These are phyloP conservation scores for Phengaris alcon DNA, from an alignment of 2,888 invertebrate genomes.

Conservation along the genomic window DNA sequence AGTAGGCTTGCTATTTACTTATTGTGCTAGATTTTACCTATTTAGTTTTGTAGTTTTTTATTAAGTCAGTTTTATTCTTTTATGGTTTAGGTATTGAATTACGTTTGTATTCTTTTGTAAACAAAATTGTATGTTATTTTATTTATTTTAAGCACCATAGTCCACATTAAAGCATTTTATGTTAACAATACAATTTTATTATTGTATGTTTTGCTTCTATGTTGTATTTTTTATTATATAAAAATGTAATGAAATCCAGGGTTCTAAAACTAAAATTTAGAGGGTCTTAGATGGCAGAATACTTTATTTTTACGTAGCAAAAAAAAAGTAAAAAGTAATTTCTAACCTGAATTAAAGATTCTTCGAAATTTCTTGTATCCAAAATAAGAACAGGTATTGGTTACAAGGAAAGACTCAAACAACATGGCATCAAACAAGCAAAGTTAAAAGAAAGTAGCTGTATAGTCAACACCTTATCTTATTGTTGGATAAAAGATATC, in stretches of 20 bases:
- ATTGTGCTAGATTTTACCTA: background rate
- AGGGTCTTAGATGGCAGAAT: background rate
- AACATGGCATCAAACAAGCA: background rate
- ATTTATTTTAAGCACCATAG: background rate
- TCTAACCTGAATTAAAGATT: too few relatives aligned
- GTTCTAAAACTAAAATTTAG: background rate
- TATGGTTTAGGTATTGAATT: background rate
- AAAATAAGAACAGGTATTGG: too few relatives aligned
- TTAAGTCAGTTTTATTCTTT: background rate
- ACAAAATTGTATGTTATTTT: background rate
- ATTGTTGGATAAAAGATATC: too few relatives aligned
- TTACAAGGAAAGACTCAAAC: too few relatives aligned
- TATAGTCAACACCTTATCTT: too few relatives aligned
- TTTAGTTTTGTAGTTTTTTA: background rate
- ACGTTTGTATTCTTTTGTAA: background rate
- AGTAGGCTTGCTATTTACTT: constrained; percentile 4
- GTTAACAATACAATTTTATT: background rate
- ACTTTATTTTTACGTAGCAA: too few relatives aligned
- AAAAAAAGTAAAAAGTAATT: too few relatives aligned
- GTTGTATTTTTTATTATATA: background rate
- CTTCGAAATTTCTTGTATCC: too few relatives aligned
- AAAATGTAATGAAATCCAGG: background rate
- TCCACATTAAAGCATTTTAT: background rate
- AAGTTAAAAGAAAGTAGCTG: too few relatives aligned
- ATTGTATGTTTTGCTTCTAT: background rate